A percentile compares a stretch with the other conserved stretches of the same genome.
Conservation (phyloP, 2,797 vertebrate species). For the Hafferia zeledoni region DNA sequence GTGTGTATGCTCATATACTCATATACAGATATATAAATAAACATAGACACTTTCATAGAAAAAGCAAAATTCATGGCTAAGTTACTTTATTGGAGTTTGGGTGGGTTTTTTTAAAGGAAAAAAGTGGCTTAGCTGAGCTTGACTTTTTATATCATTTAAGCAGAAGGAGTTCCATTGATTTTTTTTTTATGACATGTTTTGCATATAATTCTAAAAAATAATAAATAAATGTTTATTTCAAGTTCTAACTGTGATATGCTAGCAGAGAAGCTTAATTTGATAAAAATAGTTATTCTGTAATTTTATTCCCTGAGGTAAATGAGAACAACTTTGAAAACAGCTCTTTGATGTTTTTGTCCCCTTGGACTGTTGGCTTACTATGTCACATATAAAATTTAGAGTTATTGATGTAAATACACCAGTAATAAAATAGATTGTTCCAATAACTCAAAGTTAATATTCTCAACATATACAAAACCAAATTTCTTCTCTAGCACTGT, state of each 20-base stretch:
- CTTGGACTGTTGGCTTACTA: not conserved
- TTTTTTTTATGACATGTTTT: not conserved
- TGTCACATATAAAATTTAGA: not conserved
- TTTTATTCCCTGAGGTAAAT: not conserved
- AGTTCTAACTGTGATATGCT: not conserved
- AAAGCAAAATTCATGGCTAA: not conserved
- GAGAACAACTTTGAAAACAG: not conserved
- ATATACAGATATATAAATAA: not conserved
- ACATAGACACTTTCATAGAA: not conserved
- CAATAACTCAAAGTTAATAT: not conserved
- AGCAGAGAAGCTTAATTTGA: not conserved
- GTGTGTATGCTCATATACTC: not conserved
- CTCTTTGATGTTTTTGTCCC: not conserved
- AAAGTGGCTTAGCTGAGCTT: not conserved
- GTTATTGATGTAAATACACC: not conserved
- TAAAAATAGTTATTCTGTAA: not conserved
- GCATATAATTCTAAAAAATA: not conserved
- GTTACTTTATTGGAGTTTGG: not conserved
- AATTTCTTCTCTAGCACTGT: not conserved
- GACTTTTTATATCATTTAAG: not conserved
- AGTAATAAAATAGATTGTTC: not conserved
- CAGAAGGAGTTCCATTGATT: not conserved
- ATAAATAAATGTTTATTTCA: not conserved
- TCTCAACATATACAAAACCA: not conserved
- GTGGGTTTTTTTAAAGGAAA: not conserved